These are phyloP conservation scores for Phrynocephalus forsythii DNA, from an alignment of 2,797 vertebrate genomes.

Conservation along the genomic window DNA sequence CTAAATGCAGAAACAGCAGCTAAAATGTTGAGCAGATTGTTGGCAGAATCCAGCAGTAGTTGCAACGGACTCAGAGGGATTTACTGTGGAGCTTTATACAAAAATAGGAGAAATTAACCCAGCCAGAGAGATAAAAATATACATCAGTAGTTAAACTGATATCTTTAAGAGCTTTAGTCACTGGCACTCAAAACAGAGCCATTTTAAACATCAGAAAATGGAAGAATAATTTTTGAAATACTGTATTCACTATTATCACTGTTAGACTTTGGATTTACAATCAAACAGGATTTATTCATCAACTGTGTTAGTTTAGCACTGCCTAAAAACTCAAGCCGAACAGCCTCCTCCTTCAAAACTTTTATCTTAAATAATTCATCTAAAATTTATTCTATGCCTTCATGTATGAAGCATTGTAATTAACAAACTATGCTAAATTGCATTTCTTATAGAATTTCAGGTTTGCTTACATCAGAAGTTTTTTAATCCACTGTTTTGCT, in stretches of 20 bases:
- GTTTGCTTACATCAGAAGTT: neutral
- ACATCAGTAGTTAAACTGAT: conserved; percentile 22
- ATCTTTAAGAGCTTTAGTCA: conserved; percentile 40
- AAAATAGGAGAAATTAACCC: conserved; percentile 63
- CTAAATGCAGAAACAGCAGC: conserved; percentile 76
- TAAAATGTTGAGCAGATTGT: conserved; percentile 73
- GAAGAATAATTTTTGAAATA: conserved; percentile 3
- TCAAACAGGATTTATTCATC: neutral
- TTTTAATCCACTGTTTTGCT: conserved; percentile 31
- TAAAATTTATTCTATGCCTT: fast-evolving
- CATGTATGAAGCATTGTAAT: conserved; percentile 10
- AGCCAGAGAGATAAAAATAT: conserved; percentile 56
- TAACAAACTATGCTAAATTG: conserved; percentile 19
- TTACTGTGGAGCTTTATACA: conserved; percentile 67
- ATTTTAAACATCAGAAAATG: conserved; percentile 45
- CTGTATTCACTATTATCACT: conserved; percentile 28
- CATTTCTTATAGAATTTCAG: neutral
- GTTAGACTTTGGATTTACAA: conserved; percentile 39
- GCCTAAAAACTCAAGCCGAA: conserved; percentile 20
- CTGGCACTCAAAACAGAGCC: conserved; percentile 46
- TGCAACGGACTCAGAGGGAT: conserved; percentile 64
- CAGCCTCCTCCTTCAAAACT: conserved; percentile 5
- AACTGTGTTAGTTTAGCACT: fast-evolving
- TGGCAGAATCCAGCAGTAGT: conserved; percentile 75
- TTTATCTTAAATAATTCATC: neutral